Evolutionary conservation across 2,113 vertebrate genomes (phyloP).

Genomic region (Cebidichthys violaceus): DNA sequence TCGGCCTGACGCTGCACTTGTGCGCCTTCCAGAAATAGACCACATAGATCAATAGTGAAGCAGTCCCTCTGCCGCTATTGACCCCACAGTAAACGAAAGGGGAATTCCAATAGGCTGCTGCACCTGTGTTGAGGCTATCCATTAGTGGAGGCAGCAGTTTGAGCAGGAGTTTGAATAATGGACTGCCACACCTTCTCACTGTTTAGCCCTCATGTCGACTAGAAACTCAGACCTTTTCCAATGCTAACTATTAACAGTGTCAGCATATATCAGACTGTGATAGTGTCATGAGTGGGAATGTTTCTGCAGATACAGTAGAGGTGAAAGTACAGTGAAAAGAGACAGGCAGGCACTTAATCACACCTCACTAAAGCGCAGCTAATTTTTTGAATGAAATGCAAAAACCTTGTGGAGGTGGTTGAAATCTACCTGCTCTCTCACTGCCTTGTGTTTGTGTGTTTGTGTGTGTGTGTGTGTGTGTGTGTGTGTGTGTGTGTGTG

Average conservation of each 20-base stretch:
- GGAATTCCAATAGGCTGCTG: slow-evolving; percentile 78
- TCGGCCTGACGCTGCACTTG: slow-evolving; percentile 52
- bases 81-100: slow-evolving; percentile 67
- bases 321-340: slow-evolving; percentile 20
- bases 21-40: slow-evolving; percentile 67
- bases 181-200: slow-evolving; percentile 49
- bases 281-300: slow-evolving; percentile 24
- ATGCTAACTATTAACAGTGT: slow-evolving; percentile 41
- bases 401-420: slow-evolving; percentile 36
- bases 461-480: background rate
- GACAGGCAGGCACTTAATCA: slow-evolving; percentile 43
- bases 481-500: background rate
- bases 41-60: slow-evolving; percentile 62
- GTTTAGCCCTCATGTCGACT: slow-evolving; percentile 61
- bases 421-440: slow-evolving; percentile 30
- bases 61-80: slow-evolving; percentile 58
- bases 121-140: slow-evolving; percentile 48
- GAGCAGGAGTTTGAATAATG: slow-evolving; percentile 72
- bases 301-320: slow-evolving; percentile 40
- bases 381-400: slow-evolving; percentile 49
- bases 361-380: background rate
- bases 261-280: slow-evolving; percentile 42
- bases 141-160: slow-evolving; percentile 66
- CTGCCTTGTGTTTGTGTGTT: slow-evolving; percentile 2
- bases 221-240: slow-evolving; percentile 48